Evolutionary conservation across 2,888 invertebrate species (phyloP).

Genomic region (Meteorus colon): DNA sequence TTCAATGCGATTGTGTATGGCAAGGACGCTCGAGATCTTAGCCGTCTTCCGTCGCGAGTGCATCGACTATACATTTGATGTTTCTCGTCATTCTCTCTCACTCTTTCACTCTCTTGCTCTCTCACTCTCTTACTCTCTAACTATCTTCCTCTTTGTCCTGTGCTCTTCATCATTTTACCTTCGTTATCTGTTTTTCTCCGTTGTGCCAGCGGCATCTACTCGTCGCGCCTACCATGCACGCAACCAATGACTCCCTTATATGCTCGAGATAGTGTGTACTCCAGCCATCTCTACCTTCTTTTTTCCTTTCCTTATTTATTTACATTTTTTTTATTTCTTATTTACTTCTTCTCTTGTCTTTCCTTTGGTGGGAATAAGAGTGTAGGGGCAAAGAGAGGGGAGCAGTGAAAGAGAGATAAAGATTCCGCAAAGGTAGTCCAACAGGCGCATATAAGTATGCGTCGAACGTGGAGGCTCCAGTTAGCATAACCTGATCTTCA

Average conservation of each 20-base stretch:
- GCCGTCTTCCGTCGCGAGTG: conserved; percentile 8
- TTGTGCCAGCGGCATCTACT: conserved; percentile 29
- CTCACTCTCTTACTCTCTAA: neutral
- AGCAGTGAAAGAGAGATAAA: neutral
- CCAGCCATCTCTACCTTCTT: neutral
- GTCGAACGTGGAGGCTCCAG: conserved; percentile 61
- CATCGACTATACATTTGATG: conserved; percentile 23
- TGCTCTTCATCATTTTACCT: conserved; percentile 17
- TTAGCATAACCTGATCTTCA: conserved; percentile 70
- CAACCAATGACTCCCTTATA: conserved; percentile 42
- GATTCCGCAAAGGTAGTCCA: conserved; percentile 44
- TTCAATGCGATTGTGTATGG: neutral
- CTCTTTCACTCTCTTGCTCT: neutral
- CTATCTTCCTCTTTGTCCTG: neutral
- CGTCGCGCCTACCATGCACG: conserved; percentile 35
- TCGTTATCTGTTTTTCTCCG: conserved; percentile 19
- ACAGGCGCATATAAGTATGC: conserved; percentile 57
- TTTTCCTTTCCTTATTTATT: conserved; percentile 10
- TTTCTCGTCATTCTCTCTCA: neutral
- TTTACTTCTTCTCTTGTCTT: conserved; percentile 30
- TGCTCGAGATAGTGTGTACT: conserved; percentile 36
- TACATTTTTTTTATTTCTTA: conserved; percentile 18
- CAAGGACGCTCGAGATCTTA: neutral
- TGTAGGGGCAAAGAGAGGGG: neutral
- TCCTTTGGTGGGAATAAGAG: conserved; percentile 24